Conservation (phyloP, 92 coral and sea anemone species). For the Heteractis magnifica region DNA sequence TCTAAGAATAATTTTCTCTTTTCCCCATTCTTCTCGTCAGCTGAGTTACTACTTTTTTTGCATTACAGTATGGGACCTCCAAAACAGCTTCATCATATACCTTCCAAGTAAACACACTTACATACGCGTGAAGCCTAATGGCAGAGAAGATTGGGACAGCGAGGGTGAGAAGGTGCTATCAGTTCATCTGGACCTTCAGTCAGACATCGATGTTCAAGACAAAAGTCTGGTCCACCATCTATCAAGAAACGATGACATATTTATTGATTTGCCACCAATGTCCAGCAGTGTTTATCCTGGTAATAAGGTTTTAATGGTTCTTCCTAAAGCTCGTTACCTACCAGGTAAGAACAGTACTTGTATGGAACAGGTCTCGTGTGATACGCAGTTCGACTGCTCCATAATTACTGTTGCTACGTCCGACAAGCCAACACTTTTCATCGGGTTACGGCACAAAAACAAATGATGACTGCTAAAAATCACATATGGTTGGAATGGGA, state of each 20-base stretch:
- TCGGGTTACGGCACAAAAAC: too few species aligned
- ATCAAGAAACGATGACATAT: slow-evolving; percentile 1
- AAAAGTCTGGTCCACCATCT: neutral
- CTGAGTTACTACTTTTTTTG: neutral
- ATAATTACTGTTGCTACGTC: too few species aligned
- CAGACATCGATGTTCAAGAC: neutral
- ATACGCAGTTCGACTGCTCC: too few species aligned
- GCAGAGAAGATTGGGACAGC: neutral
- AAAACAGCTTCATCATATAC: slow-evolving; percentile 14
- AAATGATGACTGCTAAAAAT: too few species aligned
- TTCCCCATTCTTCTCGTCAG: neutral
- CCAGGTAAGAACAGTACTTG: neutral
- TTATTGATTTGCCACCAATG: slow-evolving; percentile 23
- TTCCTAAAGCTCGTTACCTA: slow-evolving; percentile 6
- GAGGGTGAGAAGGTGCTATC: neutral
- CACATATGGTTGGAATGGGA: too few species aligned
- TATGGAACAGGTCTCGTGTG: too few species aligned
- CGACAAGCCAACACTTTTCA: too few species aligned
- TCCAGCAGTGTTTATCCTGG: slow-evolving; percentile 16
- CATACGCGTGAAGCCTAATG: neutral
- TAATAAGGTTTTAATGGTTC: slow-evolving; percentile 5
- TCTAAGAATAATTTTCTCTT: too few species aligned
- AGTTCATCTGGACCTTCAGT: neutral
- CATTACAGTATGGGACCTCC: slow-evolving; percentile 21
- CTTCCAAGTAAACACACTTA: neutral